A percentile compares a stretch with the other conserved stretches of the same genome.
phyloP scores from a whole-genome alignment of 2,888 invertebrate genomes.

The Asteroscopus sphinx region DNA sequence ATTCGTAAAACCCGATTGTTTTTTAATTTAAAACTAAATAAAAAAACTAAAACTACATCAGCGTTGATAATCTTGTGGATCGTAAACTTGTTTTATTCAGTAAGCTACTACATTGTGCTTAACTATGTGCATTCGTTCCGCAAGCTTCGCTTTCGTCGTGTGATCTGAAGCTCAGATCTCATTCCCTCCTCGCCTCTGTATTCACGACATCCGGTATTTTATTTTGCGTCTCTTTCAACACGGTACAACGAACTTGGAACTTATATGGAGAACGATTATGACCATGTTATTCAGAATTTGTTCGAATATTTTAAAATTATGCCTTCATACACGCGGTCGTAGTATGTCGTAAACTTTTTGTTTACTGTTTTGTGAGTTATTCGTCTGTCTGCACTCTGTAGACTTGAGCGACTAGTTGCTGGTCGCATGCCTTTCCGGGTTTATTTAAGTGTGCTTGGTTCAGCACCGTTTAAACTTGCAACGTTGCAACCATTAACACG shows the following conservation, averaged over 20 bases:
- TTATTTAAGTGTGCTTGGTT: slow-evolving; percentile 41
- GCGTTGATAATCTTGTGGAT: slow-evolving; percentile 38
- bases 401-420: slow-evolving; percentile 18
- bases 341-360: slow-evolving; percentile 22
- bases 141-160: slow-evolving; percentile 72
- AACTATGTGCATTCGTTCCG: slow-evolving; percentile 74
- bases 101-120: slow-evolving; percentile 59
- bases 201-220: slow-evolving; percentile 82
- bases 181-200: slow-evolving; percentile 68
- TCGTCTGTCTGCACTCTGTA: slow-evolving; percentile 4
- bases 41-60: too few species aligned
- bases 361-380: slow-evolving; percentile 14
- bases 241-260: slow-evolving; percentile 62
- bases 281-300: slow-evolving; percentile 45
- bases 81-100: slow-evolving; percentile 58
- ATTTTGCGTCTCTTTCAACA: slow-evolving; percentile 69
- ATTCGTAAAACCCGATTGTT: slow-evolving; percentile 20
- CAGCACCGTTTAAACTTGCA: slow-evolving; percentile 22
- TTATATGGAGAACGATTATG: slow-evolving; percentile 60
- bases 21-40: too few species aligned
- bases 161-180: slow-evolving; percentile 74
- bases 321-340: slow-evolving; percentile 24
- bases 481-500: slow-evolving; percentile 26
- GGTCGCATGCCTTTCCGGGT: slow-evolving; percentile 25
- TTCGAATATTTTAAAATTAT: slow-evolving; percentile 32